A percentile compares a stretch with the other conserved stretches of the same genome.
Evolutionary conservation across 1,140 invertebrate genomes (phyloP).

Genomic region (Anadara kagoshimensis): DNA sequence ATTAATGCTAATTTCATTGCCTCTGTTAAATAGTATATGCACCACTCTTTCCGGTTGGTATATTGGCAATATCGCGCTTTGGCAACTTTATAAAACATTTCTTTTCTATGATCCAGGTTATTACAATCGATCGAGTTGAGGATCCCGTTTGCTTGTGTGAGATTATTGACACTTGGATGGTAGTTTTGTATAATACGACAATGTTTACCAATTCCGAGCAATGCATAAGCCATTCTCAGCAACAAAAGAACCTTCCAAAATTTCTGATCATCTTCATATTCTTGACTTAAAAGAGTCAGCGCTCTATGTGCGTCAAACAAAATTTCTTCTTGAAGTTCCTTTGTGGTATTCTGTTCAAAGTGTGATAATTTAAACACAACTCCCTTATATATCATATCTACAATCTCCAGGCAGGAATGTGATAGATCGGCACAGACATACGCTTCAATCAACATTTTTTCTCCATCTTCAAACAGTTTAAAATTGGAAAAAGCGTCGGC

Average conservation of each 20-base stretch:
- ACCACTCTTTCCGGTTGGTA: background rate
- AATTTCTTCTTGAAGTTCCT: constrained; percentile 2
- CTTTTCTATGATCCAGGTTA: constrained; percentile 20
- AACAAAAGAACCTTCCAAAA: constrained; percentile 31
- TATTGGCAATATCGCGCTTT: constrained; percentile 17
- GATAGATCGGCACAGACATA: constrained; percentile 1
- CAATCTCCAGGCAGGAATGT: constrained; percentile 18
- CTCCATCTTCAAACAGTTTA: constrained; percentile 9
- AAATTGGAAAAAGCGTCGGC: constrained; percentile 17
- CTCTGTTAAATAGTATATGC: background rate
- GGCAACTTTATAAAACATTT: constrained; percentile 31
- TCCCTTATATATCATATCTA: constrained; percentile 27
- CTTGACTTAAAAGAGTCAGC: background rate
- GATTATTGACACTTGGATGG: background rate
- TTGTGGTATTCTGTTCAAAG: constrained; percentile 16
- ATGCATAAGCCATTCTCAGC: constrained; percentile 22
- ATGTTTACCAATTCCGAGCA: constrained; percentile 27
- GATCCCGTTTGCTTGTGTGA: constrained; percentile 1
- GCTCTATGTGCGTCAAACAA: constrained; percentile 14
- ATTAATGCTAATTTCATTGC: constrained; percentile 14
- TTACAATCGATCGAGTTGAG: background rate
- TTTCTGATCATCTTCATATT: constrained; percentile 16
- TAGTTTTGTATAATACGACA: constrained; percentile 15
- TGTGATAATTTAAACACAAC: constrained; percentile 29
- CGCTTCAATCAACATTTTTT: constrained; percentile 3